Evolutionary conservation across 2,888 invertebrate species (phyloP).

Genomic region (Eupithecia subumbrata): DNA sequence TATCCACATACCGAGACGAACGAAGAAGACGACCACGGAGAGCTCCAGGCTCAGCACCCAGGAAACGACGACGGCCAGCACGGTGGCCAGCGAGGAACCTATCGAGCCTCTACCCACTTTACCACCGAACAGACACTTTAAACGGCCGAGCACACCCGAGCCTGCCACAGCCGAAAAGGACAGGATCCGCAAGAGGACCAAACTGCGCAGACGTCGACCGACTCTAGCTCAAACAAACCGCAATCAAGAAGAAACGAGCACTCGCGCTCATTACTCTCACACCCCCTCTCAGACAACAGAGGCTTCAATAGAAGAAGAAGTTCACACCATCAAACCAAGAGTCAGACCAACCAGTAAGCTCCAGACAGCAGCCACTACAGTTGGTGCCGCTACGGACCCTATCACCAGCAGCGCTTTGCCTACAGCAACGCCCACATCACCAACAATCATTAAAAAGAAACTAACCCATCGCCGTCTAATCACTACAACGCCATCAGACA

Average conservation of each 20-base stretch:
- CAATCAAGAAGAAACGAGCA: slow-evolving; percentile 63
- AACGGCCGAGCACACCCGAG: slow-evolving; percentile 63
- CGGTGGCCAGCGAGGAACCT: slow-evolving; percentile 56
- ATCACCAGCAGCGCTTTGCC: slow-evolving; percentile 78
- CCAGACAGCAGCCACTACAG: slow-evolving; percentile 71
- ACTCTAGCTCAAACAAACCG: slow-evolving; percentile 62
- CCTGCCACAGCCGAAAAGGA: slow-evolving; percentile 62
- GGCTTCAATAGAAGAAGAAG: slow-evolving; percentile 62
- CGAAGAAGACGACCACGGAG: slow-evolving; percentile 70
- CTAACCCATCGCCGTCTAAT: slow-evolving; percentile 66
- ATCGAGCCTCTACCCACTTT: slow-evolving; percentile 74
- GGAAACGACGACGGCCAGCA: slow-evolving; percentile 61
- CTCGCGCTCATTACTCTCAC: slow-evolving; percentile 39
- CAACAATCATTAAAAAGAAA: slow-evolving; percentile 75
- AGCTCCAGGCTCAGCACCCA: slow-evolving; percentile 51
- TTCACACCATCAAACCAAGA: slow-evolving; percentile 71
- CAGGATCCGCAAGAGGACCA: slow-evolving; percentile 73
- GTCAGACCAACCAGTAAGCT: slow-evolving; percentile 63
- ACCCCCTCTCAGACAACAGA: slow-evolving; percentile 58
- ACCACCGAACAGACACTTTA: slow-evolving; percentile 77
- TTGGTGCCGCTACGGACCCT: slow-evolving; percentile 71
- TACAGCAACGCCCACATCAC: slow-evolving; percentile 75
- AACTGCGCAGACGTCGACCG: slow-evolving; percentile 77
- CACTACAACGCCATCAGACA: slow-evolving; percentile 62
- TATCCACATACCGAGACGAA: slow-evolving; percentile 65